Conservation (phyloP, 2,888 invertebrate species). For the Dendrolimus pini region DNA sequence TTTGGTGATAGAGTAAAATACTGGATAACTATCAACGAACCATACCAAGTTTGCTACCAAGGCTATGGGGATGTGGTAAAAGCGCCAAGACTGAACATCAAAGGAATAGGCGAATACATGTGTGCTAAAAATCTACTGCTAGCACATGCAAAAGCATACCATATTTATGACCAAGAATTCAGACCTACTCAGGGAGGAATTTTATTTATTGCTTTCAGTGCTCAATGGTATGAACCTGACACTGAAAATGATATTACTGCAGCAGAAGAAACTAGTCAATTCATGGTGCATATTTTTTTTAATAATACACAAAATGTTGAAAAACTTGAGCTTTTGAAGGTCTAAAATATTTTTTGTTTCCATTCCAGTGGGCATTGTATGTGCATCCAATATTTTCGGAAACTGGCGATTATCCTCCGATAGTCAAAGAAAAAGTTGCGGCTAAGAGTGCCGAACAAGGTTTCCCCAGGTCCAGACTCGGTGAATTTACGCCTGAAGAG, state of each 20-base stretch:
- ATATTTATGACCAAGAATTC: constrained; percentile 73
- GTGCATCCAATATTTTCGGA: constrained; percentile 19
- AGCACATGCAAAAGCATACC: constrained; percentile 77
- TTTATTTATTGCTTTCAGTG: constrained; percentile 16
- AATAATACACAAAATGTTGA: background rate
- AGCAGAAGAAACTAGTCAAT: background rate
- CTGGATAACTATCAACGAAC: constrained; percentile 78
- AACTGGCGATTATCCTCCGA: constrained; percentile 21
- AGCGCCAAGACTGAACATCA: constrained; percentile 27
- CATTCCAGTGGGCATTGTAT: constrained; percentile 12
- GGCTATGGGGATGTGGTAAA: constrained; percentile 48
- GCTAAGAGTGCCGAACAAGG: constrained; percentile 19
- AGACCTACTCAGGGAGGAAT: constrained; percentile 54
- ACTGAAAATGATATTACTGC: constrained; percentile 13
- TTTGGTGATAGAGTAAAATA: constrained; percentile 63
- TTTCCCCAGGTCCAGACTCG: constrained; percentile 17
- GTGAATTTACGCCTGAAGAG: constrained; percentile 19
- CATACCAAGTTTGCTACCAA: constrained; percentile 37
- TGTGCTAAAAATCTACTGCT: constrained; percentile 78
- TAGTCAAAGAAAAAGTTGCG: constrained; percentile 16
- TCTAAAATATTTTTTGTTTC: background rate
- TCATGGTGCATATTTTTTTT: background rate
- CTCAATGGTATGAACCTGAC: constrained; percentile 16
- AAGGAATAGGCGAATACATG: constrained; percentile 70
- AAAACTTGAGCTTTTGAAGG: constrained; percentile 1